These are phyloP conservation scores for Iselma pallidipennis DNA, from an alignment of 2,888 invertebrate genomes.

Conservation along the genomic window DNA sequence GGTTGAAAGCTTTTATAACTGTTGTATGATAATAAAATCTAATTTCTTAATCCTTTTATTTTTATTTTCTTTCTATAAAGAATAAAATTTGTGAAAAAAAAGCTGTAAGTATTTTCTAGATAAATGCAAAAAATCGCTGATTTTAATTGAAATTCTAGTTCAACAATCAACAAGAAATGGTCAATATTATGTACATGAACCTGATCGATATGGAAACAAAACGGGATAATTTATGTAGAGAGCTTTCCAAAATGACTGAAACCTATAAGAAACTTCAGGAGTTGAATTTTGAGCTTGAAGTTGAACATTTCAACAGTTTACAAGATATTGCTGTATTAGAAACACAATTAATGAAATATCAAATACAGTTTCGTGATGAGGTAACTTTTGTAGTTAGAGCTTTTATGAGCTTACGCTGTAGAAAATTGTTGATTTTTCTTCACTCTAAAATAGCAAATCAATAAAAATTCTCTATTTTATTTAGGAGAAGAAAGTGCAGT, in stretches of 20 bases:
- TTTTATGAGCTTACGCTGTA: conserved; percentile 1
- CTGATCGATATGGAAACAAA: conserved; percentile 30
- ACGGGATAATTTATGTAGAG: conserved; percentile 18
- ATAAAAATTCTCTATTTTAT: not conserved
- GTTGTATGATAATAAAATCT: conserved; percentile 4
- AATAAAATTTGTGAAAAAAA: not conserved
- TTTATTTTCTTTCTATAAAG: not conserved
- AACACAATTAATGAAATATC: conserved; percentile 48
- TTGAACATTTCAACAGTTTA: conserved; percentile 48
- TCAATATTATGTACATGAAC: conserved; percentile 17
- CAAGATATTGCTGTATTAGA: conserved; percentile 51
- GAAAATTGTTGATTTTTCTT: too few relatives aligned
- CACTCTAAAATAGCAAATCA: not conserved
- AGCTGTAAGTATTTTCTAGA: conserved; percentile 1
- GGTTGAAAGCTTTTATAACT: conserved; percentile 7
- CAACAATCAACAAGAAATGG: conserved; percentile 10
- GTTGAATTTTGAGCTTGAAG: conserved; percentile 48
- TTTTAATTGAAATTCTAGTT: conserved; percentile 14
- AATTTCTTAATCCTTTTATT: not conserved
- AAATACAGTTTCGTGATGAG: conserved; percentile 44
- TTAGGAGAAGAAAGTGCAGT: conserved; percentile 26
- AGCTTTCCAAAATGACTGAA: not conserved
- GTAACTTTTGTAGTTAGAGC: conserved; percentile 32
- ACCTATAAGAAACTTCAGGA: conserved; percentile 42
- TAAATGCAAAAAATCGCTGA: not conserved